phyloP scores from a whole-genome alignment of 2,888 invertebrate species.

The Lapara coniferarum region DNA sequence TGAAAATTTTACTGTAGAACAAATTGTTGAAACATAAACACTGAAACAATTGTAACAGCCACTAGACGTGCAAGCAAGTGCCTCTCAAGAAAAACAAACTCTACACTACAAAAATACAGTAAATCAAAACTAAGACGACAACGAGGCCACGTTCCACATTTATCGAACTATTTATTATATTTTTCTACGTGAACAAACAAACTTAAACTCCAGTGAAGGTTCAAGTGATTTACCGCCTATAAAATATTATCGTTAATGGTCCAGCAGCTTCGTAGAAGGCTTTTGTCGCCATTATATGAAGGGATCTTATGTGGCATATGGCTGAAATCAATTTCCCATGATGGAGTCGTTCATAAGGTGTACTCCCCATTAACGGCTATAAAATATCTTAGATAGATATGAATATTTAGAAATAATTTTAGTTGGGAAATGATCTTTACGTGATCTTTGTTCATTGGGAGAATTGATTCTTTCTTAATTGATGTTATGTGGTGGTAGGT shows the following conservation, averaged over 20 bases:
- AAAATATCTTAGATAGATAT: slow-evolving; percentile 10
- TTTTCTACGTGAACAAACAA: not conserved
- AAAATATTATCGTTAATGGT: slow-evolving; percentile 27
- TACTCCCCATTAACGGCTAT: slow-evolving; percentile 13
- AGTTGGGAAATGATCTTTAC: not conserved
- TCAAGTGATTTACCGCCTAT: slow-evolving; percentile 9
- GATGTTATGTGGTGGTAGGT: too few species aligned
- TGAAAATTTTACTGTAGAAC: too few species aligned
- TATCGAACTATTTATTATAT: slow-evolving; percentile 14
- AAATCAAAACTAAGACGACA: slow-evolving; percentile 12
- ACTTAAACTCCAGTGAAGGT: not conserved
- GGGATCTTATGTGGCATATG: slow-evolving; percentile 21
- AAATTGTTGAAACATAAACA: too few species aligned
- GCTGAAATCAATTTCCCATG: slow-evolving; percentile 24
- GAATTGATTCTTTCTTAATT: too few species aligned
- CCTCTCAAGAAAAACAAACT: not conserved
- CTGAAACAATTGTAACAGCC: too few species aligned
- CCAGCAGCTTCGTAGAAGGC: slow-evolving; percentile 11
- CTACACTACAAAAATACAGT: not conserved
- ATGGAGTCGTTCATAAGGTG: slow-evolving; percentile 19
- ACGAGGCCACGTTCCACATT: not conserved
- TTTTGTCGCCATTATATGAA: slow-evolving; percentile 14
- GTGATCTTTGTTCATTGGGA: not conserved
- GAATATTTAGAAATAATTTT: not conserved
- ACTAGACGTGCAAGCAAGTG: too few species aligned